Evolutionary conservation across 1,140 invertebrate species (phyloP), one percentile per base, ranked within the genome.

Genomic region (Drosophila kanapiae): DNA sequence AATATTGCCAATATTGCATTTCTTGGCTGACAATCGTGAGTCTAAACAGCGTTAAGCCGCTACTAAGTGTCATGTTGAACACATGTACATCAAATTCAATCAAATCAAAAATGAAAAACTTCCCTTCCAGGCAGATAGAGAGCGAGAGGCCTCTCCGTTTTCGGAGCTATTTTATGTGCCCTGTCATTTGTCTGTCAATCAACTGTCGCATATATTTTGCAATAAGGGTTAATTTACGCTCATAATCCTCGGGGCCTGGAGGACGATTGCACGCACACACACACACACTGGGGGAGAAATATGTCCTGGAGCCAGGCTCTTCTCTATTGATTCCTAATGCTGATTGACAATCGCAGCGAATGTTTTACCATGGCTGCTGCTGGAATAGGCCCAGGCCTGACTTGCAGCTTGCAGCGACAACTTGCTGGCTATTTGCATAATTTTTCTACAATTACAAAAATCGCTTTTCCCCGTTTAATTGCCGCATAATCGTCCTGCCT

Each of bases 141-240:
- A 13, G 31, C 6, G 27, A 9, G 16, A 9, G 48, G 49, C 23
- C 31, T 49, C 27, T 49, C 51, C 45, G 47, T 47, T 63, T 47
- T 48, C 57, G 58, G 14, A 54, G 56, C 63, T 71, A 80, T 84
- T 87, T 88, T 84, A 80, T 88, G 84, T 77, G 80, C 68, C 49
- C 85, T 90, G 84, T 88, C 85, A 90, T 88, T 90, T 90, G 85
- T 90, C 85, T 88, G 85, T 88, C 85, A 88, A 88, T 88, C 85
- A 88, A 71, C 85, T 88, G 85, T 88, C 85, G 85, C 85, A 82
- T 90, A 82, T 90, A 90, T 85, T 88, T 81, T 80, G 85, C 85
- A 90, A 90, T 88, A 88, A 88, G 85, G 85, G 85, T 88, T 88
- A 88, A 88, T 88, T 88, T 88, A 88, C 85, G 81, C 85, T 88